Percentiles rank a stretch among this genome's conserved stretches.
These are phyloP conservation scores for Paracentrotus lividus DNA, from an alignment of 53 echinoderm and acorn worm genomes.

Conservation along the genomic window DNA sequence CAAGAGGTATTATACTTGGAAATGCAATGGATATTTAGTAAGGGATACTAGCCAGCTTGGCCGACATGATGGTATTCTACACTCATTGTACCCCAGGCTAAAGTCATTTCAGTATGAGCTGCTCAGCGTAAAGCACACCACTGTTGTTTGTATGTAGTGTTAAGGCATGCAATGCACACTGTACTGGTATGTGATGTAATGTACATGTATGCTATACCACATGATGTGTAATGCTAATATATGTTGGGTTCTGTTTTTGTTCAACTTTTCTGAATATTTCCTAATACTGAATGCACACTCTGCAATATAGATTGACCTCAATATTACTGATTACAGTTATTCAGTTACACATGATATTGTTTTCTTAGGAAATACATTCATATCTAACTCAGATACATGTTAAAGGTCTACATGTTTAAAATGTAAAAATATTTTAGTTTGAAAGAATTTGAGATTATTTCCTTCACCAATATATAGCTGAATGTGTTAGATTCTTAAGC, in stretches of 20 bases:
- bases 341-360: too few species aligned
- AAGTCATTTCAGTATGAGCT: conserved; percentile 20
- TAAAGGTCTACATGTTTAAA: too few species aligned
- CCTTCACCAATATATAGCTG: too few species aligned
- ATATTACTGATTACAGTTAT: too few species aligned
- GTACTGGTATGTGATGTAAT: neutral
- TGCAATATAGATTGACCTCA: neutral
- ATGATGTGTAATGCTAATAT: neutral
- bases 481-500: too few species aligned
- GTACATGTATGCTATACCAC: neutral
- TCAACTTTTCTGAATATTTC: neutral
- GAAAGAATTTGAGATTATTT: too few species aligned
- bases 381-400: too few species aligned
- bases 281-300: too few species aligned
- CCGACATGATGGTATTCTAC: neutral
- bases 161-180: neutral
- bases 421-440: too few species aligned
- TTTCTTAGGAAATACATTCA: too few species aligned
- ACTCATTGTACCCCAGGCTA: neutral
- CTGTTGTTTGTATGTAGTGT: neutral
- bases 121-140: neutral
- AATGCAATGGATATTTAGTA: neutral
- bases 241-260: neutral
- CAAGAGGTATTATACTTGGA: neutral
- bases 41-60: neutral